Conservation (phyloP, 1,140 invertebrate genomes). For the Paralvinella palmiformis region DNA sequence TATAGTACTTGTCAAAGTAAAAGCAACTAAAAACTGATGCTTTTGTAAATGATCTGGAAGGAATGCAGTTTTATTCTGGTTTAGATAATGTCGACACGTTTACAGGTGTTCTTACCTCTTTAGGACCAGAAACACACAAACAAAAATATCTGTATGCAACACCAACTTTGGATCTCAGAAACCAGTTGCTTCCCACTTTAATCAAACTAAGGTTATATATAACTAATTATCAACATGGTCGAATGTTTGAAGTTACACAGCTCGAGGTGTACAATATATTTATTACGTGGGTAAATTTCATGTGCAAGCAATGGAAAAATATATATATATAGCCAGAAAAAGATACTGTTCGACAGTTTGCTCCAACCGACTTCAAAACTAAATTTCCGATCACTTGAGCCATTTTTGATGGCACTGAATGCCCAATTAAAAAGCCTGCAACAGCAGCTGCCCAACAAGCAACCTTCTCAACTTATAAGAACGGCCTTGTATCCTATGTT, state of each 20-base stretch:
- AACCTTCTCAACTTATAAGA: conserved; percentile 36
- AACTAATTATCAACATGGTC: conserved; percentile 27
- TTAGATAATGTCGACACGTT: conserved; percentile 15
- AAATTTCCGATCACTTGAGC: conserved; percentile 31
- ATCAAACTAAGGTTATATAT: conserved; percentile 28
- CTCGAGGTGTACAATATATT: conserved; percentile 28
- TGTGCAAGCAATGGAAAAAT: conserved; percentile 23
- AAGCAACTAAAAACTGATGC: conserved; percentile 55
- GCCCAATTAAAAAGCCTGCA: conserved; percentile 25
- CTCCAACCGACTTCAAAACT: conserved; percentile 29
- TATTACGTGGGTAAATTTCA: conserved; percentile 28
- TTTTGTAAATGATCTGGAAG: conserved; percentile 55
- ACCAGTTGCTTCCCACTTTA: conserved; percentile 33
- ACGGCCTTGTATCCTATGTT: conserved; percentile 21
- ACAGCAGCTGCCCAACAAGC: conserved; percentile 30
- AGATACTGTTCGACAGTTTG: conserved; percentile 27
- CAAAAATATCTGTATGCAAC: conserved; percentile 23
- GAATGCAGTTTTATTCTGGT: conserved; percentile 25
- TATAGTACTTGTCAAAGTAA: conserved; percentile 58
- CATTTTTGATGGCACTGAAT: conserved; percentile 35
- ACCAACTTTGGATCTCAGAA: conserved; percentile 17
- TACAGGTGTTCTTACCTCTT: neutral
- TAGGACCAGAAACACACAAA: conserved; percentile 41
- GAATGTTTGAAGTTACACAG: conserved; percentile 29
- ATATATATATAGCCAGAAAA: conserved; percentile 31